phyloP scores from a whole-genome alignment of 2,113 vertebrate species.

The Vicugna pacos region DNA sequence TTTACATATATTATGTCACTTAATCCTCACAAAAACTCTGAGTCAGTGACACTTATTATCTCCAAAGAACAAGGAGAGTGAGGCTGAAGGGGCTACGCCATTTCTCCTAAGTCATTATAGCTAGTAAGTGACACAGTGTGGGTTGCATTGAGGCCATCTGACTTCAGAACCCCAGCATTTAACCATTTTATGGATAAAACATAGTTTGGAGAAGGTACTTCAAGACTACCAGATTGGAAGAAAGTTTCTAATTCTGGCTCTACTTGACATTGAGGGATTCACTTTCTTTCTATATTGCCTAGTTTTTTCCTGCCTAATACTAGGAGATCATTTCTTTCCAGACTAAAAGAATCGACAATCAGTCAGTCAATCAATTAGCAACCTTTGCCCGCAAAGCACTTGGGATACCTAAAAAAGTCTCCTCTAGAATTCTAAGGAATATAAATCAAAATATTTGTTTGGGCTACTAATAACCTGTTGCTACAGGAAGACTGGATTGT shows the following conservation, averaged over 20 bases:
- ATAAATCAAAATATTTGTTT: neutral
- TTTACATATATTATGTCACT: constrained; percentile 1
- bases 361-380: neutral
- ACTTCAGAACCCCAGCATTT: neutral
- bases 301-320: neutral
- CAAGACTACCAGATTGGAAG: neutral
- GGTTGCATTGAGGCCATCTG: neutral
- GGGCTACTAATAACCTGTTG: neutral
- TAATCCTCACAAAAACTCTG: constrained; percentile 1
- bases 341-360: neutral
- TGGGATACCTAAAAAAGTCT: neutral
- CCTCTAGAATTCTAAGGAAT: neutral
- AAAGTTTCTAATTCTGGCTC: neutral
- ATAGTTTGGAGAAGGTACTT: neutral
- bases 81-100: neutral
- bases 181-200: neutral
- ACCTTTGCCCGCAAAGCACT: neutral
- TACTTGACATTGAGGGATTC: neutral
- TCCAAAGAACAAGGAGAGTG: neutral
- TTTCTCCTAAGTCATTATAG: neutral
- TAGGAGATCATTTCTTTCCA: neutral
- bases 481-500: neutral
- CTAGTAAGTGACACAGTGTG: neutral
- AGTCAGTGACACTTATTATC: neutral
- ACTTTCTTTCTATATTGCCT: neutral